Evolutionary conservation across 1,140 invertebrate species (phyloP), one percentile per base, ranked within the genome.

Genomic region (Hyles vespertilio): DNA sequence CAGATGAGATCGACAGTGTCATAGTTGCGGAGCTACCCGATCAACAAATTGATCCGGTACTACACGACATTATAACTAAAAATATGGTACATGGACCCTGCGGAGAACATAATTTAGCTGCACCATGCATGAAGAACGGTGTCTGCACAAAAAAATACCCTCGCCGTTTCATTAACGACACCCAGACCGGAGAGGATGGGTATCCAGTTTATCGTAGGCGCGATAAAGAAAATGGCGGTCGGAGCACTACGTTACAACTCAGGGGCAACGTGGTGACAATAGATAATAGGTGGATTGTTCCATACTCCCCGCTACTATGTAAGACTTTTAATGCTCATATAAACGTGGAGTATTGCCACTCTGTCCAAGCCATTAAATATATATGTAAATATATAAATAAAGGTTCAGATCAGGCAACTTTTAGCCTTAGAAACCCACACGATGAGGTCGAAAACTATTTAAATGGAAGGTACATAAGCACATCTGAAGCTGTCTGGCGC

Each of bases 401-500:
- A 10, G 53, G 53, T 32, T 45, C 40, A 32, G 53, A 55, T 22
- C 53, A 55, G 33, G 53, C 53, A 9, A 55, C 44, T 10, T 46
- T 55, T 32, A 10, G 2, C 7, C 46, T 55, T 1, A 55, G 11
- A 36, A 45, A 55, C 46, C 11, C 45, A 36, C 43, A 32, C 3
- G 51, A 53, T 43, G 51, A 53, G 22, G 51, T 53, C 2, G 5
- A 33, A 40, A 12, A 12, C 5, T 53, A 40, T 43, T 34, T 40
- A 9, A 40, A n/a, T 3, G 51, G 51, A 2, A 4, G 51, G 40
- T 53, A 53, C 10, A 57, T 55, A 32, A 55, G 53, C 43, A 88
- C 71, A 87, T 59, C 81, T 63, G 85, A 91, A 79, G 81, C 89
- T 50, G 61, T 85, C 32, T 90, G 87, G 86, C 68, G 88, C 32